Evolutionary conservation across 92 coral and sea anemone species (phyloP), one percentile per base, ranked within the genome.

Genomic region (Porites divaricata): DNA sequence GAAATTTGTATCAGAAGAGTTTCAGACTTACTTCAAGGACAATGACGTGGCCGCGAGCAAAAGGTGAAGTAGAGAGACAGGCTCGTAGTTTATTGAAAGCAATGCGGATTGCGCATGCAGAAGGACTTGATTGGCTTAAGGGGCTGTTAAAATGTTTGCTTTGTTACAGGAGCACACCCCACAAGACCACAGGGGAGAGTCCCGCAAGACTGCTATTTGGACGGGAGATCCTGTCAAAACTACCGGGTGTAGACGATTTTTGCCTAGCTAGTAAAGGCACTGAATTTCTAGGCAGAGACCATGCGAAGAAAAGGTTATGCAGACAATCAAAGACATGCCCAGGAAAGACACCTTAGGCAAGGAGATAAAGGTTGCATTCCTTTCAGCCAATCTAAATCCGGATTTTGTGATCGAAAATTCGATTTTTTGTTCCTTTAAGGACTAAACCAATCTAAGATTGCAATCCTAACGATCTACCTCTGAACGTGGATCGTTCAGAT

Each of bases 171-270:
- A 48, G 49, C 62, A 76, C 69, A 54, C 67, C 80, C 12, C 80
- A 58, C 80, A 62, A 22, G 66, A 62, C 7, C 35, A 26, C 35
- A 26, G 35, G 35, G 35, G 35, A 26, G 35, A 26, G 35, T 26
- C 35, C 35, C 2, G 6, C 91, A 12, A 64, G 56, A 63, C 26
- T 88, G 69, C 59, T 81, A 45, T 75, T 88, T 69, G 76, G 81
- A 25, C 68, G 88, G 26, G 77, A 88, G 48, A 88, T 71, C 57
- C 80, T 77, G 13, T 71, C 84, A 26, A 26, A 26, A 26, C 35
- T 26, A 26, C 35, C 35, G 1, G 35, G 35, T 26, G 35, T 26
- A 26, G 14, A 75, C 21, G 65, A 81, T 26, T 71, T 81, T 56
- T 19, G 85, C 54, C 51, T 76, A 80, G 85, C 26, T 68, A 68